Evolutionary conservation across 2,797 vertebrate genomes (phyloP).

Genomic region (Danio tinwini): DNA sequence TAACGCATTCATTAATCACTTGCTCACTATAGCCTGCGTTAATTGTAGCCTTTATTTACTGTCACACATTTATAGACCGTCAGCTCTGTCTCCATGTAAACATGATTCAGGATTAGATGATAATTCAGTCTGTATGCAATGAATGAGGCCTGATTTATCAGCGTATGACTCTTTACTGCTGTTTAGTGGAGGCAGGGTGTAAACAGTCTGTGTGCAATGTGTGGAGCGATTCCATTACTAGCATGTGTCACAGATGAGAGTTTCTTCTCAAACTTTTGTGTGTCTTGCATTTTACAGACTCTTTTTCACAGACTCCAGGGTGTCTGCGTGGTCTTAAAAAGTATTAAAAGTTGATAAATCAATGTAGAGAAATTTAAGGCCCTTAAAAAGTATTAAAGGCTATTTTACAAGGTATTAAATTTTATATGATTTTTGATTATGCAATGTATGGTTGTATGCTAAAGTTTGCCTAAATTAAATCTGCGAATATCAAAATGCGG

Average conservation of each 20-base stretch:
- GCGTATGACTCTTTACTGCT: conserved; percentile 1
- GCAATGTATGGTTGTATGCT: too few species aligned
- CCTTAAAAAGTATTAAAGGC: too few species aligned
- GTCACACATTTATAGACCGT: conserved; percentile 49
- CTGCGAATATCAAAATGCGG: too few species aligned
- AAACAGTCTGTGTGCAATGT: conserved; percentile 51
- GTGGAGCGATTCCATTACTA: conserved; percentile 52
- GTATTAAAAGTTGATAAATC: too few species aligned
- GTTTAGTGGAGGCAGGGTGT: conserved; percentile 47
- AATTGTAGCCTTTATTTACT: conserved; percentile 15
- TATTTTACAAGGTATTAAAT: too few species aligned
- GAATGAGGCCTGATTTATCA: background rate
- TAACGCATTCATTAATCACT: conserved; percentile 48
- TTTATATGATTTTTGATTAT: too few species aligned
- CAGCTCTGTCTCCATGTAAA: conserved; percentile 52
- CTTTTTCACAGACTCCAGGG: conserved; percentile 34
- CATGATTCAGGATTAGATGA: background rate
- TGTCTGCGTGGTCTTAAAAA: too few species aligned
- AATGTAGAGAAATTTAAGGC: too few species aligned
- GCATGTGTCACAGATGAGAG: conserved; percentile 29
- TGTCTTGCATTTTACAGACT: conserved; percentile 32
- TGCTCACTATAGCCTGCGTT: conserved; percentile 47
- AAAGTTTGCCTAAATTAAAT: too few species aligned
- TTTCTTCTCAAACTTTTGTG: conserved; percentile 21
- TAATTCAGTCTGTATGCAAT: background rate